Conservation (phyloP, 2,888 invertebrate genomes). For the Helicoverpa assulta region DNA sequence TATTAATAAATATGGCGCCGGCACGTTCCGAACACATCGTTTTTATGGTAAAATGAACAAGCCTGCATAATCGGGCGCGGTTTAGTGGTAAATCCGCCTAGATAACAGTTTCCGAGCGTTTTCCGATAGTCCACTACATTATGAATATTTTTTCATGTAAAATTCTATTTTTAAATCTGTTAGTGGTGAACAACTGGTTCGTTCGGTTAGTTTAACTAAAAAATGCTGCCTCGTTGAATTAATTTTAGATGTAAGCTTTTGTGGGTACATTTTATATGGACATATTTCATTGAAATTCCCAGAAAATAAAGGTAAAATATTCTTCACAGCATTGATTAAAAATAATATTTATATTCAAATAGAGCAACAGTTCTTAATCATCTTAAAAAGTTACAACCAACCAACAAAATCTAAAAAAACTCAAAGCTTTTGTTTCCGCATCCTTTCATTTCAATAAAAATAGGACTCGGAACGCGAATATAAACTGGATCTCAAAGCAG, state of each 20-base stretch:
- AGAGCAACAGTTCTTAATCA: too few relatives aligned
- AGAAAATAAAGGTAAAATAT: too few relatives aligned
- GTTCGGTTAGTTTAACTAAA: too few relatives aligned
- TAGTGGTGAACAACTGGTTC: neutral
- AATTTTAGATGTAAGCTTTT: too few relatives aligned
- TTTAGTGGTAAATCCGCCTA: constrained; percentile 30
- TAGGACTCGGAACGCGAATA: constrained; percentile 17
- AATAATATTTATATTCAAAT: too few relatives aligned
- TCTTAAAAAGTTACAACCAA: neutral
- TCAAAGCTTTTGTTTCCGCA: neutral
- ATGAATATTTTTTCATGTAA: constrained; percentile 5
- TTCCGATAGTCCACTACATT: constrained; percentile 42
- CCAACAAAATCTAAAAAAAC: constrained; percentile 2
- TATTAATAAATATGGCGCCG: constrained; percentile 10
- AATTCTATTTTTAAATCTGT: constrained; percentile 10
- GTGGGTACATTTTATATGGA: too few relatives aligned
- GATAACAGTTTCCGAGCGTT: constrained; percentile 52
- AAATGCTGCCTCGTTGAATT: too few relatives aligned
- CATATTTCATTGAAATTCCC: too few relatives aligned
- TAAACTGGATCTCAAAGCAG: constrained; percentile 14
- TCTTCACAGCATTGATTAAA: too few relatives aligned
- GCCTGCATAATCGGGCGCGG: constrained; percentile 43
- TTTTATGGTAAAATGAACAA: constrained; percentile 46
- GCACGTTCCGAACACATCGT: constrained; percentile 17
- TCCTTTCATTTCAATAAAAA: constrained; percentile 12